Conservation (phyloP, 2,888 invertebrate genomes). For the Argyra leucocephala region DNA sequence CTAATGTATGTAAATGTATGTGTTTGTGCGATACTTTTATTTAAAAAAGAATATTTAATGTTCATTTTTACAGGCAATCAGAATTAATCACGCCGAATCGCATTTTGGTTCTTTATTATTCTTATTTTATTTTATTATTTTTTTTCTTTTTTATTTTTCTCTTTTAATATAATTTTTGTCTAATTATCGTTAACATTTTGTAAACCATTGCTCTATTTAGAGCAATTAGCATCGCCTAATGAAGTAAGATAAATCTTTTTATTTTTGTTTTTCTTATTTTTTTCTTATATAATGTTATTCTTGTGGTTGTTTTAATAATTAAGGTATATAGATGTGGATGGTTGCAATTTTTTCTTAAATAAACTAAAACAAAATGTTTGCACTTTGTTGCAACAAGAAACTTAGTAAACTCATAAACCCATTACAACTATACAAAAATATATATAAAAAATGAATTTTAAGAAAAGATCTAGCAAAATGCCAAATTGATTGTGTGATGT, state of each 20-base stretch:
- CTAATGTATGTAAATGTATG: too few species aligned
- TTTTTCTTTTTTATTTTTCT: not conserved
- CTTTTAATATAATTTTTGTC: conserved; percentile 4
- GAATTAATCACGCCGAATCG: conserved; percentile 1
- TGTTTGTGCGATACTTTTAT: too few species aligned
- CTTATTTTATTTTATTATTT: not conserved
- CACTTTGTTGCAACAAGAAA: too few species aligned
- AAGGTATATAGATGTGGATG: not conserved
- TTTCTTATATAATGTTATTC: not conserved
- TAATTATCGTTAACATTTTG: conserved; percentile 4
- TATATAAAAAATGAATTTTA: too few species aligned
- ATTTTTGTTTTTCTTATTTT: conserved; percentile 13
- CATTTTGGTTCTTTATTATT: not conserved
- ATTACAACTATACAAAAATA: too few species aligned
- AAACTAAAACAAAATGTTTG: too few species aligned
- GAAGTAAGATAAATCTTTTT: conserved; percentile 25
- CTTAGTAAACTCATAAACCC: too few species aligned
- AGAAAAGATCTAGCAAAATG: too few species aligned
- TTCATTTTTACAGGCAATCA: conserved; percentile 6
- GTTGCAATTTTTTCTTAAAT: not conserved
- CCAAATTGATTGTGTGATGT: too few species aligned
- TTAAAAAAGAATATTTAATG: not conserved
- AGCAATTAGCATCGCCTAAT: conserved; percentile 26
- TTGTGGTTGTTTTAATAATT: not conserved
- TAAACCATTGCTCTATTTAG: conserved; percentile 17